Evolutionary conservation across 2,888 invertebrate species (phyloP).

Genomic region (Psococerastis gibbosa): DNA sequence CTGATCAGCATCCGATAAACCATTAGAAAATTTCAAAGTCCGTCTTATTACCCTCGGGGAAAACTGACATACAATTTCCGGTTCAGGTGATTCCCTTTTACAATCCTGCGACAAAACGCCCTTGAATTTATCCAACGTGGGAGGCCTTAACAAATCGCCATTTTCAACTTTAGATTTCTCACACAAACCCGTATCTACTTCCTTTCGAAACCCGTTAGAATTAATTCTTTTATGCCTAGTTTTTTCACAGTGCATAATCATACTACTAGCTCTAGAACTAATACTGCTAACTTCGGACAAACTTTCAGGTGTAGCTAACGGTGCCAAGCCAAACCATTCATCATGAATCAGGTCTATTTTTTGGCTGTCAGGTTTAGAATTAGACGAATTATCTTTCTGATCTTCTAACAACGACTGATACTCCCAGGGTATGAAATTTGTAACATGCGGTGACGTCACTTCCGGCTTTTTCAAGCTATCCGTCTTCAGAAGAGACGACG

Average conservation of each 20-base stretch:
- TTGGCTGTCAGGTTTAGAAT: conserved; percentile 15
- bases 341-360: conserved; percentile 36
- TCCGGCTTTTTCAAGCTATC: conserved; percentile 1
- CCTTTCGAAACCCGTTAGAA: conserved; percentile 11
- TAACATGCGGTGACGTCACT: conserved; percentile 8
- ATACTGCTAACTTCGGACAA: conserved; percentile 64
- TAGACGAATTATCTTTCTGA: conserved; percentile 16
- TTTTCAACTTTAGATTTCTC: conserved; percentile 20
- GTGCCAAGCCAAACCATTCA: conserved; percentile 50
- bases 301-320: conserved; percentile 65
- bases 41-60: conserved; percentile 40
- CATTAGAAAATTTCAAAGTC: conserved; percentile 44
- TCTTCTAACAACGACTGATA: conserved; percentile 26
- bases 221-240: conserved; percentile 11
- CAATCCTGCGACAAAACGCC: background rate
- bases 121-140: background rate
- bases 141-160: background rate
- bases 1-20: conserved; percentile 43
- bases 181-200: background rate
- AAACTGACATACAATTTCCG: conserved; percentile 18
- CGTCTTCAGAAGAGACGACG: conserved; percentile 12
- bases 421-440: conserved; percentile 27
- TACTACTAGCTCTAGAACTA: conserved; percentile 43
- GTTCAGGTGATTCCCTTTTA: background rate
- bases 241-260: conserved; percentile 25